phyloP scores from a whole-genome alignment of 2,113 vertebrate genomes.

The Malurus cyaneus region DNA sequence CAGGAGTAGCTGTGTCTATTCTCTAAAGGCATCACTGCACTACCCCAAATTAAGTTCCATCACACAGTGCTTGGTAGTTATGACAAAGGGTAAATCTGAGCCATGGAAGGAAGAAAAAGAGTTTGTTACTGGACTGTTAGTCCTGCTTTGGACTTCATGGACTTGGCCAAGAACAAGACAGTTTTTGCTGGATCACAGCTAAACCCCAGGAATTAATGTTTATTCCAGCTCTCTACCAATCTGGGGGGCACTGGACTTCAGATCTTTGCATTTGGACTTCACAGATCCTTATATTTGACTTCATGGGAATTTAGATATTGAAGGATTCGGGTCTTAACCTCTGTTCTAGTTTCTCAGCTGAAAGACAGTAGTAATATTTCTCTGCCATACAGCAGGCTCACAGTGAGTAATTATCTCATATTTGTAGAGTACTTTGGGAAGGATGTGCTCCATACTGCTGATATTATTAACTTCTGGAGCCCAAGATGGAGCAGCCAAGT shows the following conservation, averaged over 20 bases:
- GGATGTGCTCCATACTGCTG: slow-evolving; percentile 15
- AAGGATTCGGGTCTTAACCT: slow-evolving; percentile 13
- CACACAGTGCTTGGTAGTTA: neutral
- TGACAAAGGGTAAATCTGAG: neutral
- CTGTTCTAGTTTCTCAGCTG: slow-evolving; percentile 28
- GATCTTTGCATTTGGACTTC: neutral
- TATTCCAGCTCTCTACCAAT: neutral
- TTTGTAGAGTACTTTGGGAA: slow-evolving; percentile 36
- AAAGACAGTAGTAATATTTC: slow-evolving; percentile 39
- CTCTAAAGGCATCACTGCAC: neutral
- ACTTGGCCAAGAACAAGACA: neutral
- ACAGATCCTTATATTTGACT: neutral
- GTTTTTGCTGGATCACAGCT: neutral
- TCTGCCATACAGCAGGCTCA: slow-evolving; percentile 23
- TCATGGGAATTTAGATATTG: neutral
- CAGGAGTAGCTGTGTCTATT: neutral
- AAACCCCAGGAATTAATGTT: neutral
- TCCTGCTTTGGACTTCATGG: neutral
- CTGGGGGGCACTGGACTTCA: neutral
- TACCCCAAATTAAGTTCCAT: neutral
- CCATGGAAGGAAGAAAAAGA: neutral
- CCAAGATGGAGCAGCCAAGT: neutral
- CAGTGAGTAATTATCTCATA: slow-evolving; percentile 45
- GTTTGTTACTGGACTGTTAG: neutral
- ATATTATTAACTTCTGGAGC: slow-evolving; percentile 33